phyloP scores from a whole-genome alignment of 2,113 vertebrate genomes.

The Lutjanus erythropterus region DNA sequence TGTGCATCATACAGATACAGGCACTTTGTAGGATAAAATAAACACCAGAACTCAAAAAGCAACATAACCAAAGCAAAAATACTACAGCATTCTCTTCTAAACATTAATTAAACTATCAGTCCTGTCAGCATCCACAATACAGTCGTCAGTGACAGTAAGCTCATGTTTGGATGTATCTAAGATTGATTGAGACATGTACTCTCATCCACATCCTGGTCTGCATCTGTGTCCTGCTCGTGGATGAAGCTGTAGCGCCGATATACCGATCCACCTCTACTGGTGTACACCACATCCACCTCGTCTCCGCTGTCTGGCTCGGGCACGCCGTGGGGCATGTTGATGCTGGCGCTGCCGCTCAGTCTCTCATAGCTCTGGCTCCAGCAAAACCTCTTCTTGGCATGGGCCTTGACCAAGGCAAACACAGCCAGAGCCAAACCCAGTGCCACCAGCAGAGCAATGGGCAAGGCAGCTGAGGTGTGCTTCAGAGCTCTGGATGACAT shows the following conservation, averaged over 20 bases:
- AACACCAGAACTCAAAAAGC: conserved; percentile 25
- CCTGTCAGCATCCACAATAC: conserved; percentile 1
- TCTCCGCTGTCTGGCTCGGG: conserved; percentile 82
- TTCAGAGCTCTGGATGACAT: conserved; percentile 65
- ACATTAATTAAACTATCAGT: conserved; percentile 21
- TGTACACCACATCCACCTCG: conserved; percentile 87
- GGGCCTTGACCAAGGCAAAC: conserved; percentile 77
- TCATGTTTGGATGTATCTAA: conserved; percentile 19
- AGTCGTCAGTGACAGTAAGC: neutral
- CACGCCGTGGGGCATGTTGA: conserved; percentile 83
- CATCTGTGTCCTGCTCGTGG: conserved; percentile 69
- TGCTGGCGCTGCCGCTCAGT: conserved; percentile 74
- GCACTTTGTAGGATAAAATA: conserved; percentile 57
- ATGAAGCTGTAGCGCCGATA: conserved; percentile 80
- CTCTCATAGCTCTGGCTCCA: conserved; percentile 86
- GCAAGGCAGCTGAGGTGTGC: conserved; percentile 74
- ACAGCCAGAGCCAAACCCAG: conserved; percentile 72
- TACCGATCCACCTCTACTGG: conserved; percentile 81
- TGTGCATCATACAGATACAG: conserved; percentile 50
- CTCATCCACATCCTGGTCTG: conserved; percentile 69
- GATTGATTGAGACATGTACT: conserved; percentile 63
- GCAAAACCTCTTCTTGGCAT: conserved; percentile 81
- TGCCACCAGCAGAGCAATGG: conserved; percentile 72
- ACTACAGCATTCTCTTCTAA: conserved; percentile 9
- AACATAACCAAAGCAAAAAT: conserved; percentile 9